Conservation (phyloP, 2,888 invertebrate genomes). For the Shargacucullia verbasci region DNA sequence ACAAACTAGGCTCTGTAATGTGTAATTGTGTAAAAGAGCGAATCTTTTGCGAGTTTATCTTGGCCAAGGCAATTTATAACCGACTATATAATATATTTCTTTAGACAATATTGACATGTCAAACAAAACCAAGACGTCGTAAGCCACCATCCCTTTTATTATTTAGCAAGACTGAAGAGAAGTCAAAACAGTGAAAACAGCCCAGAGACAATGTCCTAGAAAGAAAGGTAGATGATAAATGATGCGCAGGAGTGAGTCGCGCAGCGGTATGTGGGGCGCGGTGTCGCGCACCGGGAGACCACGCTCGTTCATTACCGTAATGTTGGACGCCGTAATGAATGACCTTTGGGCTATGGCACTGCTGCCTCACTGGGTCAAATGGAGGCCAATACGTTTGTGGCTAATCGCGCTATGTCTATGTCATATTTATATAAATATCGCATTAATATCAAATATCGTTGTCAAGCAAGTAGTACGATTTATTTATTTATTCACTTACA, state of each 20-base stretch:
- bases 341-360: not conserved
- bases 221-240: slow-evolving; percentile 23
- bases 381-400: slow-evolving; percentile 5
- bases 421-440: slow-evolving; percentile 23
- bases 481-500: too few relatives aligned
- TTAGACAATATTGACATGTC: too few relatives aligned
- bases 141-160: too few relatives aligned
- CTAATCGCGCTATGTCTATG: slow-evolving; percentile 34
- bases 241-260: slow-evolving; percentile 21
- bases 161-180: too few relatives aligned
- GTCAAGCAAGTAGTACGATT: too few relatives aligned
- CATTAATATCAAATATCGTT: slow-evolving; percentile 5
- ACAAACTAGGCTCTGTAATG: too few relatives aligned
- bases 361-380: not conserved
- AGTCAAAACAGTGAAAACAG: not conserved
- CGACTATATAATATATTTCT: too few relatives aligned
- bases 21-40: too few relatives aligned
- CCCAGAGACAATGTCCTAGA: not conserved
- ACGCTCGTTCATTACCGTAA: not conserved
- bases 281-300: slow-evolving; percentile 36
- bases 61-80: too few relatives aligned
- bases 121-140: too few relatives aligned
- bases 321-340: not conserved
- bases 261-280: slow-evolving; percentile 20
- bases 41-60: too few relatives aligned